A percentile compares a stretch with the other conserved stretches of the same genome.
Conservation (phyloP, 2,113 vertebrate species). For the Channa argus region DNA sequence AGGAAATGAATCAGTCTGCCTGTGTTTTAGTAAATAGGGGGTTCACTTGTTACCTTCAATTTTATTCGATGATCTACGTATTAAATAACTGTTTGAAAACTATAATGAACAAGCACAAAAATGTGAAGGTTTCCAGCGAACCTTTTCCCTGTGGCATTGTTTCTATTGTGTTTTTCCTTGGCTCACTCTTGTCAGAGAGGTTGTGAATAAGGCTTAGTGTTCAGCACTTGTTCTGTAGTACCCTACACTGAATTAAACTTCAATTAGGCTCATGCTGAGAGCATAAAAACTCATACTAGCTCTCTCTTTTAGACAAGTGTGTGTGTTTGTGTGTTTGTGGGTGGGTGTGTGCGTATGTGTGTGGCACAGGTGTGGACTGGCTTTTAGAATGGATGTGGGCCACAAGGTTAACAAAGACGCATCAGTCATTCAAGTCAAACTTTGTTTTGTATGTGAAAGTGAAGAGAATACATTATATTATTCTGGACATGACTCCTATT, state of each 20-base stretch:
- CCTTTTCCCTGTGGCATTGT: background rate
- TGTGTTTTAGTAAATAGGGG: constrained; percentile 7
- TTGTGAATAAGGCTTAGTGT: constrained; percentile 26
- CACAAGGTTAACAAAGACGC: too few species aligned
- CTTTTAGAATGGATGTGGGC: too few species aligned
- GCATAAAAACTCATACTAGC: constrained; percentile 7
- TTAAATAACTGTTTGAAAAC: background rate
- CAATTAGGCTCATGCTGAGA: constrained; percentile 36
- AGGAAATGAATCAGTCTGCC: background rate
- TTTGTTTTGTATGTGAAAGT: too few species aligned
- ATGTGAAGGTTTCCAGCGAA: background rate
- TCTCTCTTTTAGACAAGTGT: too few species aligned
- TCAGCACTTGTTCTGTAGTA: background rate
- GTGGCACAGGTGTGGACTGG: too few species aligned
- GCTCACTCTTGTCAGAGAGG: constrained; percentile 8
- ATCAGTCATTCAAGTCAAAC: too few species aligned
- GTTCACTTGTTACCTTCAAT: background rate
- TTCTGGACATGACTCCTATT: too few species aligned
- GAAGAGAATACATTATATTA: too few species aligned
- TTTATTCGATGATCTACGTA: too few species aligned
- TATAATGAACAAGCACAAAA: background rate
- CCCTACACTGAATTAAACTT: constrained; percentile 20
- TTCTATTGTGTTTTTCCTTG: background rate
- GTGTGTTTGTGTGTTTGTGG: too few species aligned
- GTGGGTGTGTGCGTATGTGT: too few species aligned